Evolutionary conservation across 2,888 invertebrate species (phyloP).

Genomic region (Petrolisthes manimaculis): DNA sequence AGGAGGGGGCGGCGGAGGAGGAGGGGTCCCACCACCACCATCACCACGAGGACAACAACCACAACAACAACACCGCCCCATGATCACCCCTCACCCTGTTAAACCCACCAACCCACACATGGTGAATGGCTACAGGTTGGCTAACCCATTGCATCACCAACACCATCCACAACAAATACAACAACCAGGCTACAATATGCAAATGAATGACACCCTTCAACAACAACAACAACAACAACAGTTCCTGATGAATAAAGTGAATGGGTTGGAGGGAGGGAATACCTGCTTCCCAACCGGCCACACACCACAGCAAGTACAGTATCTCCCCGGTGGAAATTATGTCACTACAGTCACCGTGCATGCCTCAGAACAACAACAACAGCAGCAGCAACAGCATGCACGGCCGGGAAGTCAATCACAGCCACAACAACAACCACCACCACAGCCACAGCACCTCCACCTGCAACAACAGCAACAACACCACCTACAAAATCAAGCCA

Average conservation of each 20-base stretch:
- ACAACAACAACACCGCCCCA: conserved; percentile 46
- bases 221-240: conserved; percentile 39
- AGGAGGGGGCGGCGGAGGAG: conserved; percentile 40
- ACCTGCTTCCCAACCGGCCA: conserved; percentile 50
- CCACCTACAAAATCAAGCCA: conserved; percentile 39
- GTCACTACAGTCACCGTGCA: conserved; percentile 57
- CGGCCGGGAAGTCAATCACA: not conserved
- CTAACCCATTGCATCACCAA: conserved; percentile 49
- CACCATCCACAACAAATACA: conserved; percentile 36
- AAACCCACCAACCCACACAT: conserved; percentile 59
- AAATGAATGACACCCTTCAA: conserved; percentile 50
- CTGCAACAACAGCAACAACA: conserved; percentile 28
- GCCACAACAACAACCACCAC: conserved; percentile 22
- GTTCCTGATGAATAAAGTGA: conserved; percentile 54
- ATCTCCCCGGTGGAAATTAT: conserved; percentile 55
- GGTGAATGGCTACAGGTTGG: conserved; percentile 51
- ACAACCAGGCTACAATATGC: conserved; percentile 39
- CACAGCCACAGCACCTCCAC: conserved; percentile 20
- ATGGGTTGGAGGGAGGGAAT: conserved; percentile 46
- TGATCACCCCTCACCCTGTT: conserved; percentile 58
- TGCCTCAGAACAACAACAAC: conserved; percentile 42
- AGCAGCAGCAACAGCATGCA: not conserved
- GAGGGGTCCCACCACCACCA: conserved; percentile 25
- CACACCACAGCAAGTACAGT: conserved; percentile 47
- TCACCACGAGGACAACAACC: no score